phyloP scores from a whole-genome alignment of 2,113 vertebrate species.

The Dunckerocampus dactyliophorus region DNA sequence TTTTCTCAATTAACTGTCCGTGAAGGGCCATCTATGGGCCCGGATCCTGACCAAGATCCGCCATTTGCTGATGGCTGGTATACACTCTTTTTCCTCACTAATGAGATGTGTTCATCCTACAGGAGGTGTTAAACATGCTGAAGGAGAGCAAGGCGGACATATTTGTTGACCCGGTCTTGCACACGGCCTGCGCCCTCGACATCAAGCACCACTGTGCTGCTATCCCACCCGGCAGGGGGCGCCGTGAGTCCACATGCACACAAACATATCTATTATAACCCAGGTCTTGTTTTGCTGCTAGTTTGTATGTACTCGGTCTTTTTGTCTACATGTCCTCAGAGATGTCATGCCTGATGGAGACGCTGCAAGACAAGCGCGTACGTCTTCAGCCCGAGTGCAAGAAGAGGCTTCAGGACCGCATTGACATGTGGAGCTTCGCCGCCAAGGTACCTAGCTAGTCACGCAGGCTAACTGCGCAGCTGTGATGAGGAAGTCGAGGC shows the following conservation, averaged over 20 bases:
- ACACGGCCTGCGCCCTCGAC: constrained; percentile 95
- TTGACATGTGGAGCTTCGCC: constrained; percentile 98
- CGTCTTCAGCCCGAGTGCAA: constrained; percentile 96
- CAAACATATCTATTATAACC: neutral
- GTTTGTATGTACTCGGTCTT: neutral
- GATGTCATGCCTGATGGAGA: constrained; percentile 97
- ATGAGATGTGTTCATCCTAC: neutral
- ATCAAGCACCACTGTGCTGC: constrained; percentile 97
- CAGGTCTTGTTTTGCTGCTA: no score
- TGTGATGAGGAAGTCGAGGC: neutral
- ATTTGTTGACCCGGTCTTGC: constrained; percentile 95
- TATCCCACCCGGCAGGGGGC: constrained; percentile 89
- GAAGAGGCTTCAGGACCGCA: constrained; percentile 94
- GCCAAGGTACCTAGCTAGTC: constrained; percentile 79
- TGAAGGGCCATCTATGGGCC: no score
- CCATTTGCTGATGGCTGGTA: no score
- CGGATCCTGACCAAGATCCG: no score
- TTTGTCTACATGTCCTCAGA: constrained; percentile 66
- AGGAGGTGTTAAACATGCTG: constrained; percentile 97
- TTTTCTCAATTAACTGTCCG: no score
- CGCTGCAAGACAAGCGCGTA: constrained; percentile 93
- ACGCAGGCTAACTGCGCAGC: neutral
- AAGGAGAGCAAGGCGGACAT: constrained; percentile 99
- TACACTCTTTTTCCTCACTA: neutral
- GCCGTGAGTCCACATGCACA: constrained; percentile 80